Base-by-base conservation (phyloP, 1,140 invertebrate genomes). In the Drosophila tani region DNA sequence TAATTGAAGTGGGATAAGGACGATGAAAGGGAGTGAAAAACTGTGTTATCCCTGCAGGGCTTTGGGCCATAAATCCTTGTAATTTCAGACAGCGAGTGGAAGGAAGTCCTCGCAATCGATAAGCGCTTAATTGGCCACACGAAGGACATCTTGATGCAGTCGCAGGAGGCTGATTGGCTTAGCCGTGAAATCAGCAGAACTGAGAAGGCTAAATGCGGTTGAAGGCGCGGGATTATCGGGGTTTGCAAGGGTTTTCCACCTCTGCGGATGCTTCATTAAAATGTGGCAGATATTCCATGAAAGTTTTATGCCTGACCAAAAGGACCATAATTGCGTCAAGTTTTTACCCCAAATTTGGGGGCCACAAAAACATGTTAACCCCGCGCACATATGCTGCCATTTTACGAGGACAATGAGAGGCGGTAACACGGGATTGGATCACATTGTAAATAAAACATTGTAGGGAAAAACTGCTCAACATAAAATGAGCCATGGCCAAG, bases 391-490 rank as follows among this genome's bases (percentile, higher is more conserved):
- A 74, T 74, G 70, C 46, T 17, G 9, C 46, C 14, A 51, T 73
- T 73, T 73, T 73, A 73, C 50, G 67, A 45, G 38, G 27, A 70
- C 68, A 73, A 73, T 73, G 67, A 50, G 69, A n/a, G 38, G 67
- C 21, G 55, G 38, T 32, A 41, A 43, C 64, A 15, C 43, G 67
- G 67, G 49, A 70, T 70, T 38, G 29, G 55, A 73, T 74, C 70
- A 51, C 70, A 73, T 73, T 74, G 70, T 74, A 74, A 74, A 74
- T 74, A 74, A 74, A 74, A 74, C 69, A 73, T 73, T 73, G 69
- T 50, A 41, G 67, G 17, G 40, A 71, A 73, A 6, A 59, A 21
- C 53, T n/a, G 53, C 65, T 66, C 55, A 41, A 24, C 70, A 71
- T 74, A 73, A 74, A 74, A 73, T 43, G 69, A 73, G 50, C 69